phyloP scores from a whole-genome alignment of 30 jellyfish, hydroid and myxozoan genomes.

The Phacellophora camtschatica region DNA sequence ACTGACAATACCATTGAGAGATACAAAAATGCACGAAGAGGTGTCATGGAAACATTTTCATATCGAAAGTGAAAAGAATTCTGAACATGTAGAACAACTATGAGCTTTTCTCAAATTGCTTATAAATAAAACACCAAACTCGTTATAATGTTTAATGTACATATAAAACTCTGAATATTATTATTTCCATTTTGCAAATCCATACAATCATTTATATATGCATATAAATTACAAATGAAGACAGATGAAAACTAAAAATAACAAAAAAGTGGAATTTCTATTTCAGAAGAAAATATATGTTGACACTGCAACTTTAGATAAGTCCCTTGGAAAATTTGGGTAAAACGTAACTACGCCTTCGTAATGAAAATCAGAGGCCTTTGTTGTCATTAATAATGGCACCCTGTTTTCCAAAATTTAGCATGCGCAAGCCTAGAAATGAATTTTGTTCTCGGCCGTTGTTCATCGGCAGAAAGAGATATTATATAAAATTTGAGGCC shows the following conservation, averaged over 20 bases:
- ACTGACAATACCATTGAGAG: no score
- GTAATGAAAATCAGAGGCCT: no score
- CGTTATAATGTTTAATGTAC: background rate
- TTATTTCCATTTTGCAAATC: background rate
- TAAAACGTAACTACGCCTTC: no score
- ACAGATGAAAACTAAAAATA: background rate
- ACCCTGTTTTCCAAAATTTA: background rate
- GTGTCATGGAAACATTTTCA: no score
- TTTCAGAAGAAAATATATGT: background rate
- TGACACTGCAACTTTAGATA: background rate
- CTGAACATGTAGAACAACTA: background rate
- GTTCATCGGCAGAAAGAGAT: no score
- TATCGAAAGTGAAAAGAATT: background rate
- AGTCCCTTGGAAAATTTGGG: no score
- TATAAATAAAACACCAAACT: background rate
- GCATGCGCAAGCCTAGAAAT: no score
- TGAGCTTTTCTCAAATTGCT: background rate
- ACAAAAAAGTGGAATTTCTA: background rate
- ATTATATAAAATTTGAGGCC: no score
- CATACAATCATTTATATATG: background rate
- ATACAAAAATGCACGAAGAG: no score
- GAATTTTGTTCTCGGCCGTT: no score
- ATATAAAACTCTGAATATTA: constrained; percentile 12
- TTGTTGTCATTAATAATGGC: no score
- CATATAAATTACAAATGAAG: background rate